A percentile compares a stretch with the other conserved stretches of the same genome.
Evolutionary conservation across 2,113 vertebrate species (phyloP).

Genomic region (Ancistrus triradiatus): DNA sequence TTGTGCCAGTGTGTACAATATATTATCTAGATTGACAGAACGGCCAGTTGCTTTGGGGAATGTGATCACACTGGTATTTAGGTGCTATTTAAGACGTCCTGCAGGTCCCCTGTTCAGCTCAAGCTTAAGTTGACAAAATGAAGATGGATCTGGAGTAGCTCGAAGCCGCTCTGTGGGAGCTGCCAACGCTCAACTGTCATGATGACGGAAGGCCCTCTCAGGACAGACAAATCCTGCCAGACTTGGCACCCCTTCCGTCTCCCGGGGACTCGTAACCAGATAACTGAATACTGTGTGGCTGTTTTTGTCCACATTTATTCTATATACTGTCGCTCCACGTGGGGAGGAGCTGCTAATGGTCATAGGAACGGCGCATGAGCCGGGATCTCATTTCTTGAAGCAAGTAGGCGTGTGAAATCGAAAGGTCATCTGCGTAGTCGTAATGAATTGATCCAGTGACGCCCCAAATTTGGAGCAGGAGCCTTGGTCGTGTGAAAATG

Average conservation of each 20-base stretch:
- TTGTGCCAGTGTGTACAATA: too few relatives aligned
- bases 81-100: too few relatives aligned
- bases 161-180: constrained; percentile 37
- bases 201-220: constrained; percentile 36
- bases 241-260: constrained; percentile 20
- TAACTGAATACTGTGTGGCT: constrained; percentile 7
- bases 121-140: constrained; percentile 26
- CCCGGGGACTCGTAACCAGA: constrained; percentile 3
- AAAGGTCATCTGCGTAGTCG: constrained; percentile 21
- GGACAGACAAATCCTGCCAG: constrained; percentile 41
- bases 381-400: not conserved
- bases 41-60: too few relatives aligned
- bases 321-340: not conserved
- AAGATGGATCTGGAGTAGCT: constrained; percentile 38
- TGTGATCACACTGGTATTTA: too few relatives aligned
- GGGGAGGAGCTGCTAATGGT: not conserved
- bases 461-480: not conserved
- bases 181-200: constrained; percentile 35
- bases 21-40: too few relatives aligned
- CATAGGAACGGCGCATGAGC: not conserved
- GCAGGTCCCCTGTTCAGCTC: too few relatives aligned
- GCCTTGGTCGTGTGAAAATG: too few relatives aligned
- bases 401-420: constrained; percentile 8
- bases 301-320: not conserved
- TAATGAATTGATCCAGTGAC: constrained; percentile 13